Evolutionary conservation across 2,113 vertebrate genomes (phyloP).

Genomic region (Gymnocephalus cernua): DNA sequence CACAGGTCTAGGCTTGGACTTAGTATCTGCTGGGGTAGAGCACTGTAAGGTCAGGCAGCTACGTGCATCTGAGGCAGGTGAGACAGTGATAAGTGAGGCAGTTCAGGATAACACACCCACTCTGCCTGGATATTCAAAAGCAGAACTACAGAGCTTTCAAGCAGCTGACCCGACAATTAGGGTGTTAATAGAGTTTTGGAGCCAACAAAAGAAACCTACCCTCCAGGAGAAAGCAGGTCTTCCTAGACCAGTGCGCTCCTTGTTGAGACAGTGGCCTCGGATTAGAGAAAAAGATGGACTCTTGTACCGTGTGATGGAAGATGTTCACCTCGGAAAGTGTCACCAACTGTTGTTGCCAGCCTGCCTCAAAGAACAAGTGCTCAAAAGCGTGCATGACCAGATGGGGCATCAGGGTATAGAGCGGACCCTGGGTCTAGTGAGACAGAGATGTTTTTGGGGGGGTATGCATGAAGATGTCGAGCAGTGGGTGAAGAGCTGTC

Average conservation of each 20-base stretch:
- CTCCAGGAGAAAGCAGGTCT: background rate
- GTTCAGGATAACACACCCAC: background rate
- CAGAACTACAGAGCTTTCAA: background rate
- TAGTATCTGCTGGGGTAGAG: background rate
- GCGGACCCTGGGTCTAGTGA: background rate
- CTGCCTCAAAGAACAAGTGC: background rate
- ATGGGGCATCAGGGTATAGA: conserved; percentile 27
- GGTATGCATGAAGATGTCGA: conserved; percentile 2
- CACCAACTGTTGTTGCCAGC: background rate
- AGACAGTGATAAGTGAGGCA: background rate
- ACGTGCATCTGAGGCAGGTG: background rate
- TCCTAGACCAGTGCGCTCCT: background rate
- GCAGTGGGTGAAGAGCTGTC: conserved; percentile 17
- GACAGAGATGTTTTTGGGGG: conserved; percentile 12
- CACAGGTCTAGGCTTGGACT: background rate
- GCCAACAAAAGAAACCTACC: background rate
- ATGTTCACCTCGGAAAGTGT: background rate
- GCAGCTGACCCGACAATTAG: background rate
- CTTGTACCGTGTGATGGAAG: background rate
- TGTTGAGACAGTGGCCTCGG: background rate
- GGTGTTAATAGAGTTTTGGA: background rate
- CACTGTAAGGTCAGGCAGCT: background rate
- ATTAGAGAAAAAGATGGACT: background rate
- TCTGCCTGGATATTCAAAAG: conserved; percentile 5
- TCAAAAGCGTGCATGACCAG: conserved; percentile 2